Base-by-base conservation (phyloP, 2,888 invertebrate species). In the Therioaphis trifolii region DNA sequence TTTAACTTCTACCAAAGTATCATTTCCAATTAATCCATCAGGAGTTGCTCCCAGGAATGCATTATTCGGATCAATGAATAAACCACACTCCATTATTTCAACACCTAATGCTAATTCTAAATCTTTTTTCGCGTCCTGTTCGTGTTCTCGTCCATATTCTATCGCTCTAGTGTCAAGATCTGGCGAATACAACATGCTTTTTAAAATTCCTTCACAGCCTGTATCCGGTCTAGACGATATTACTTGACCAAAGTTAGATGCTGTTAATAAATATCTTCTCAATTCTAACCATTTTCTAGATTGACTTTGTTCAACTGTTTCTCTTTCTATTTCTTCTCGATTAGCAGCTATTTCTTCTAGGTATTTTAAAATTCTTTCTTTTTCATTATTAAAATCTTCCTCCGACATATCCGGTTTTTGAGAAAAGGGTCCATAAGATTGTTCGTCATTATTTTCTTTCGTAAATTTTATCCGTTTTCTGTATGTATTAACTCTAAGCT, bases 11-110 rank as follows among this genome's bases (percentile, higher is more conserved):
- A 63, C 29, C 18, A 63, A 18, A 7, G 29, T 29, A 63, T 35
- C 35, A 63, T 35, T 4, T 29, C 63, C 35, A 63, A 63, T 63
- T 18, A 63, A n/a, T 40, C 66, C 40, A 40, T 40, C 63, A 29
- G 63, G 29, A 15, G 29, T 63, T 35, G 63, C 63, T 29, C 63
- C 63, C 2, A 63, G 29, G 2, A 29, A 63, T 0, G 18, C 1
- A 63, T 63, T 29, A n/a, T 12, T 35, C 1, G n/a, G 11, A 66
- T 66, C 35, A 40, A 66, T 66, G 4, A 40, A 66, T 40, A 66
- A 66, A 35, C 66, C 66, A 66, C 66, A 66, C 0, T 66, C 66
- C n/a, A n/a, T 66, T 40, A 66, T 66, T 66, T 66, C 12, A 66
- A 66, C n/a, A 12, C 12, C 12, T 40, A 66, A 66, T 0, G 3